Percentiles rank a stretch among this genome's conserved stretches.
Conservation (phyloP, 2,888 invertebrate genomes). For the Agriopis aurantiaria region DNA sequence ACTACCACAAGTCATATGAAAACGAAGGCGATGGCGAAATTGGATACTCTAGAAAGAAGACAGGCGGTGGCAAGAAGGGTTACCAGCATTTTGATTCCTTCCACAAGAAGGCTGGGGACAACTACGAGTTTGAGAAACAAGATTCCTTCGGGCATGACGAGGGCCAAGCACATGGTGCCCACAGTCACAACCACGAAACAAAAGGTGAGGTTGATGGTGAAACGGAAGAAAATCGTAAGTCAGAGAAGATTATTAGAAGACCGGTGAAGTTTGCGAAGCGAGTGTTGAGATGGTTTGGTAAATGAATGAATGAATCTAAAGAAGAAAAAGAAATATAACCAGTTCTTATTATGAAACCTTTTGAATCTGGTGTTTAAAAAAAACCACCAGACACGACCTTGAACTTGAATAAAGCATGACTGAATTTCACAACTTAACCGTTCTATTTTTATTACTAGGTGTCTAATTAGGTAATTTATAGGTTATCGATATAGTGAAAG, state of each 20-base stretch:
- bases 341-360: background rate
- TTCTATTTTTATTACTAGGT: background rate
- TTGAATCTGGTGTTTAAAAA: background rate
- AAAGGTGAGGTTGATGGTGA: slow-evolving; percentile 74
- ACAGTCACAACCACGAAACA: slow-evolving; percentile 73
- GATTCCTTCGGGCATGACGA: slow-evolving; percentile 88
- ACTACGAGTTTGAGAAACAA: slow-evolving; percentile 90
- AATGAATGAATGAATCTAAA: slow-evolving; percentile 27
- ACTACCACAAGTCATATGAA: slow-evolving; percentile 87
- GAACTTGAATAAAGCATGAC: slow-evolving; percentile 20
- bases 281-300: slow-evolving; percentile 64
- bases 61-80: slow-evolving; percentile 89
- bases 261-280: slow-evolving; percentile 52
- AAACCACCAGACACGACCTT: slow-evolving; percentile 16
- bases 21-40: slow-evolving; percentile 88
- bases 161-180: slow-evolving; percentile 78
- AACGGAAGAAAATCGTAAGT: slow-evolving; percentile 67
- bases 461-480: background rate
- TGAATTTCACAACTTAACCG: background rate
- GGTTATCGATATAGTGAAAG: background rate
- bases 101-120: slow-evolving; percentile 91
- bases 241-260: slow-evolving; percentile 59
- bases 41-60: slow-evolving; percentile 88
- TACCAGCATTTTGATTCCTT: slow-evolving; percentile 91
- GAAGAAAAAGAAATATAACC: background rate